These are phyloP conservation scores for Epizoanthus rinbou DNA, from an alignment of 92 coral and sea anemone genomes.

Conservation along the genomic window DNA sequence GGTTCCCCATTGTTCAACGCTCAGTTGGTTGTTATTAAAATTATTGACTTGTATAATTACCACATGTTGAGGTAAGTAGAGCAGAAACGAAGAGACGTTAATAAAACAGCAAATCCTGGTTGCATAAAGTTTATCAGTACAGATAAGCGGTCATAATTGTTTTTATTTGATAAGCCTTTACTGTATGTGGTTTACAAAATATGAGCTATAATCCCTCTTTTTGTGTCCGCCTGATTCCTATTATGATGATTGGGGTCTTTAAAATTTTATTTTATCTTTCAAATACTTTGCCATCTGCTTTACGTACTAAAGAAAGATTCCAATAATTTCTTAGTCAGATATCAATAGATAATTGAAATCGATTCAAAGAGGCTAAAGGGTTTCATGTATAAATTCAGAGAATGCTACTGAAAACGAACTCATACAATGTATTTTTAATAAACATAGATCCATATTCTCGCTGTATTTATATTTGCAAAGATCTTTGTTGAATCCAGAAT, in stretches of 20 bases:
- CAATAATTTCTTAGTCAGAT: background rate
- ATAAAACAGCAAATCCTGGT: slow-evolving; percentile 2
- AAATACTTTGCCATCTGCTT: slow-evolving; percentile 16
- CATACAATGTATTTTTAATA: background rate
- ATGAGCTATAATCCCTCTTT: slow-evolving; percentile 33
- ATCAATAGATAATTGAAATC: background rate
- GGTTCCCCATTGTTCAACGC: slow-evolving; percentile 36
- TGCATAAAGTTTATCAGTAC: slow-evolving; percentile 10
- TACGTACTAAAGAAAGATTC: background rate
- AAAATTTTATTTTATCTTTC: slow-evolving; percentile 11
- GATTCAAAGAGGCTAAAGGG: background rate
- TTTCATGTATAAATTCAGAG: background rate
- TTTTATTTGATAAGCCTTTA: slow-evolving; percentile 9
- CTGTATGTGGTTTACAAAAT: slow-evolving; percentile 20
- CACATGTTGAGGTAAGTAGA: slow-evolving; percentile 55
- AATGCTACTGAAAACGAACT: too few relatives aligned
- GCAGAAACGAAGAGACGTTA: slow-evolving; percentile 8
- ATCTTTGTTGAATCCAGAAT: background rate
- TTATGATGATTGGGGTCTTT: background rate
- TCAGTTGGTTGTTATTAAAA: slow-evolving; percentile 55
- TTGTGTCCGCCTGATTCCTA: background rate
- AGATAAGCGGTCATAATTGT: slow-evolving; percentile 20
- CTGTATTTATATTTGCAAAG: background rate
- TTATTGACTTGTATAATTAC: slow-evolving; percentile 72
- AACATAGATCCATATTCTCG: too few relatives aligned